Conservation (phyloP, 2,797 vertebrate genomes). For the Lophura swinhoii region DNA sequence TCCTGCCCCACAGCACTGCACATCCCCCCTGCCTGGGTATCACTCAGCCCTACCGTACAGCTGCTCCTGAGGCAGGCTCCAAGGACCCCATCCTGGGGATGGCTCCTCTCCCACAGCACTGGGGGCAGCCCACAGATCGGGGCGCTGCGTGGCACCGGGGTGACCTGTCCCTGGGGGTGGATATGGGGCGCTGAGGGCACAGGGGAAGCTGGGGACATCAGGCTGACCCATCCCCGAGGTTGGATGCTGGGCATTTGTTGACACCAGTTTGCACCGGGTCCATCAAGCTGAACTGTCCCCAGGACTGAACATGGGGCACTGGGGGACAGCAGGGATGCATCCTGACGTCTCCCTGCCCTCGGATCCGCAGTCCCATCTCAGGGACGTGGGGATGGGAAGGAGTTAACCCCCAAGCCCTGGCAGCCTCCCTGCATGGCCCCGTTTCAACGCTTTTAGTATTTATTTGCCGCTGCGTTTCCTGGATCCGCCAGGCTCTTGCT, state of each 20-base stretch:
- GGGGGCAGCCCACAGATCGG: neutral
- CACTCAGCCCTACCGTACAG: neutral
- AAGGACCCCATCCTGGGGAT: no score
- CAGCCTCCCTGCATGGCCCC: neutral
- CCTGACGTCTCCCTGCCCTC: fast-evolving
- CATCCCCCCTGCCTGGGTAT: neutral
- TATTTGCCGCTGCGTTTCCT: neutral
- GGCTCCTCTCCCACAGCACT: no score
- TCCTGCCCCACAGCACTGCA: neutral
- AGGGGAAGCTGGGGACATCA: no score
- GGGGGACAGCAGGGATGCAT: no score
- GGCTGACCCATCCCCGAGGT: no score
- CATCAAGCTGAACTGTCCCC: no score
- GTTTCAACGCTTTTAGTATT: neutral
- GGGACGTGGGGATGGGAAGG: neutral
- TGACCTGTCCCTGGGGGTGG: no score
- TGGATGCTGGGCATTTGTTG: no score
- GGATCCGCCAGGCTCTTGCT: neutral
- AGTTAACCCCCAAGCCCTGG: neutral
- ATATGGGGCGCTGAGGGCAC: no score
- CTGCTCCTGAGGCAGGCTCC: neutral
- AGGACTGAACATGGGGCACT: no score
- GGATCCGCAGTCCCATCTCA: neutral
- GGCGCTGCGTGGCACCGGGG: no score
- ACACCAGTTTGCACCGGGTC: neutral